Base-by-base conservation (phyloP, 2,113 vertebrate species). In the Calidris pygmaea region DNA sequence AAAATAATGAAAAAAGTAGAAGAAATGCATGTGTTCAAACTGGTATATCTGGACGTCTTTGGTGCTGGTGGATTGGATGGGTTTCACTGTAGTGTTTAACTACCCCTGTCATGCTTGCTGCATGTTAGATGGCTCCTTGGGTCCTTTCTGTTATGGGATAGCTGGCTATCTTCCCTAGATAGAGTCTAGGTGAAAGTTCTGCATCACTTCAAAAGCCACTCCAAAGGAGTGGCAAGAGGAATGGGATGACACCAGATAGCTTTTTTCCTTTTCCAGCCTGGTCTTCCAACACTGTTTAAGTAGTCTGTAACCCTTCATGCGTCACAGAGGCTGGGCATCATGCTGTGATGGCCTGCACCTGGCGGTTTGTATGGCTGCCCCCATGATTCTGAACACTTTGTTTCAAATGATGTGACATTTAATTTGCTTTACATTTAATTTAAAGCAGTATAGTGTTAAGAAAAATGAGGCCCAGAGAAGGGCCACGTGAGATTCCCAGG, bases 161-260 rank as follows among this genome's bases (percentile, higher is more conserved):
- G 8, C 52, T 32, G 37, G 14, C 1, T 66, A 4, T 53, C 45
- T 47, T 55, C n/a, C 41, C n/a, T 45, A 58, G 41, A 22, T 12
- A 17, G 35, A 29, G 10, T 48, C 20, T 19, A 52, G 50, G 30
- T 43, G 27, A 34, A 79, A 50, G 39, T 75, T 63, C 39, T 55
- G 1, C 22, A 15, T 73, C 0, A 0, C 37, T 66, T 58, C 19
- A 45, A 24, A 41, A 83, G 23, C 5, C 14, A 19, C 19, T 81
- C 15, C 26, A 35, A 62, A 71, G 32, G 13, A n/a, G n/a, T n/a
- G n/a, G 13, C 35, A 32, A 37, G 58, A 45, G 48, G 21, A 87
- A 32, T 9, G 37, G 47, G 18, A 32, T 7, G 22, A 0, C 34
- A 45, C 8, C 16, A 53, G 18, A 7, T 3, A 62, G 37, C 32